phyloP scores from a whole-genome alignment of 2,888 invertebrate genomes.

The Rhagium mordax region DNA sequence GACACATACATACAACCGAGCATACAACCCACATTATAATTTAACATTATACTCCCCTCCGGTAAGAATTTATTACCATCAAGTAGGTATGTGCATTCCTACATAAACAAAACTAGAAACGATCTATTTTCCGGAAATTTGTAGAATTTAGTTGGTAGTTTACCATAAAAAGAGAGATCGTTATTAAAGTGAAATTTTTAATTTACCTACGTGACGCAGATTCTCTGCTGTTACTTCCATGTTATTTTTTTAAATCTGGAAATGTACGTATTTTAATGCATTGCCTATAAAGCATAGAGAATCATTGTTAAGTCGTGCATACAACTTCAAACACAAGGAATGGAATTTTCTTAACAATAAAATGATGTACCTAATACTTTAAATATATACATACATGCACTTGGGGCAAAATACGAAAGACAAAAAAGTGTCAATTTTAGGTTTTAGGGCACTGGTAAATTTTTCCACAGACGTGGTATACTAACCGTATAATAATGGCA shows the following conservation, averaged over 20 bases:
- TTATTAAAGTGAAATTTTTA: conserved; percentile 32
- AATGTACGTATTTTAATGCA: conserved; percentile 5
- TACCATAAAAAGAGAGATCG: conserved; percentile 30
- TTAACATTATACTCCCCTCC: no score
- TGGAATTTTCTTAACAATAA: background rate
- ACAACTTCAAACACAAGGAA: background rate
- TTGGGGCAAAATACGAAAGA: no score
- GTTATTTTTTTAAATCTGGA: conserved; percentile 6
- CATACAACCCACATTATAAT: background rate
- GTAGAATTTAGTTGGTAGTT: conserved; percentile 3
- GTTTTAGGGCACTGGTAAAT: no score
- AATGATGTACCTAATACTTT: background rate
- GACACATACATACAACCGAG: background rate
- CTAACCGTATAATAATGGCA: no score
- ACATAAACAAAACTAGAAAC: conserved; percentile 3
- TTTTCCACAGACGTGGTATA: no score
- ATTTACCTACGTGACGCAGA: conserved; percentile 25
- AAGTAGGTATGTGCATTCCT: background rate
- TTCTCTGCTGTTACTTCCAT: conserved; percentile 13
- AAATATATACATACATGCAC: no score
- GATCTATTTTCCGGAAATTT: conserved; percentile 8
- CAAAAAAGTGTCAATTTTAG: no score
- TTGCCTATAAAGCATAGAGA: conserved; percentile 7
- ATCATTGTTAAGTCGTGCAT: conserved; percentile 11
- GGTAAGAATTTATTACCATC: background rate